A percentile compares a stretch with the other conserved stretches of the same genome.
Evolutionary conservation across 2,113 vertebrate genomes (phyloP).

Genomic region (Ceyx cyanopectus): DNA sequence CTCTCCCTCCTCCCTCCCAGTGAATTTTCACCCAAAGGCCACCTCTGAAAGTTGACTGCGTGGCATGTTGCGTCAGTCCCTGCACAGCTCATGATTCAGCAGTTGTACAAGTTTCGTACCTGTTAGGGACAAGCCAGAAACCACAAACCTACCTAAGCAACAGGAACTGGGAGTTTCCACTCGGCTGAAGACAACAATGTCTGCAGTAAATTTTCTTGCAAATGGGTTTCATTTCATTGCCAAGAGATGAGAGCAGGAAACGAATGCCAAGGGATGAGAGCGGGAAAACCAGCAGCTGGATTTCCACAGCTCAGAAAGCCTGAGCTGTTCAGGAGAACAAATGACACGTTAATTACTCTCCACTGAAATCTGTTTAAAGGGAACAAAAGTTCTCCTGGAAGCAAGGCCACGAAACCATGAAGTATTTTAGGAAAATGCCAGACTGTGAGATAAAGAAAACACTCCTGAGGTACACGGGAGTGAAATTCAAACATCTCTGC

Average conservation of each 20-base stretch:
- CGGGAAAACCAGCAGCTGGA: not conserved
- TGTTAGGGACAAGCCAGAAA: conserved; percentile 41
- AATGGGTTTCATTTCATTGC: not conserved
- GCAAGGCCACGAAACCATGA: not conserved
- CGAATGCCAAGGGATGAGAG: not conserved
- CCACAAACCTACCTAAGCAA: conserved; percentile 34
- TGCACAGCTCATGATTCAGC: conserved; percentile 34
- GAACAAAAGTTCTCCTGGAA: not conserved
- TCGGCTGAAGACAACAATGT: not conserved
- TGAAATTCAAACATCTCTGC: conserved; percentile 17
- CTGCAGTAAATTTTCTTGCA: not conserved
- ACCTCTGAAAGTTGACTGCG: not conserved
- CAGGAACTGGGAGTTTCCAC: conserved; percentile 18
- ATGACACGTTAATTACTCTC: not conserved
- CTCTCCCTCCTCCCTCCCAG: not conserved
- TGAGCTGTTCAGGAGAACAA: not conserved
- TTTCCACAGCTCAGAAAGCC: not conserved
- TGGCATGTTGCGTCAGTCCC: not conserved
- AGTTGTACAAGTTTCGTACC: conserved; percentile 19
- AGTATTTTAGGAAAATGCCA: conserved; percentile 15
- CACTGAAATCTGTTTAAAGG: not conserved
- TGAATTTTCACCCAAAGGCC: conserved; percentile 31
- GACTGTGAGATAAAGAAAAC: conserved; percentile 4
- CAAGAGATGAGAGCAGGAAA: not conserved
- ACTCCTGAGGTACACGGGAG: not conserved